phyloP scores from a whole-genome alignment of 2,888 invertebrate genomes.

The Drosophila meridionalis region DNA sequence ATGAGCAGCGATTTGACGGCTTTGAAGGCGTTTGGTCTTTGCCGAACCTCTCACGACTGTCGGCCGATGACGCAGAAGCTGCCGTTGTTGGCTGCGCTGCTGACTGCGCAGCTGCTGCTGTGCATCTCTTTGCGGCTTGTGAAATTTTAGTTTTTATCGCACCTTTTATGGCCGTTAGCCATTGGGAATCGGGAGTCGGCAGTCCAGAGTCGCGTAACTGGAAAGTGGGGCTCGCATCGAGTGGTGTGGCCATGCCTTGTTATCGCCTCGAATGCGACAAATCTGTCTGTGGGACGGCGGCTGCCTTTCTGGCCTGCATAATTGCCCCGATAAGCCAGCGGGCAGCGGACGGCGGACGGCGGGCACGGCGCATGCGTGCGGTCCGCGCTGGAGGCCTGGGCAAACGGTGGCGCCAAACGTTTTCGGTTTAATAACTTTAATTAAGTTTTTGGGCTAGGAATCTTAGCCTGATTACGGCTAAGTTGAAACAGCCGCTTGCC shows the following conservation, averaged over 20 bases:
- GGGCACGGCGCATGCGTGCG: conserved; percentile 60
- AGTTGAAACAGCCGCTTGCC: conserved; percentile 36
- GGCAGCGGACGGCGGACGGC: conserved; percentile 45
- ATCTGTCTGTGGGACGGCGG: conserved; percentile 70
- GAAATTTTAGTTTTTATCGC: conserved; percentile 80
- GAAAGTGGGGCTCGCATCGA: conserved; percentile 16
- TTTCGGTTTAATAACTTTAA: conserved; percentile 72
- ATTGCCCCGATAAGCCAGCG: conserved; percentile 72
- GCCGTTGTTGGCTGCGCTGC: conserved; percentile 36
- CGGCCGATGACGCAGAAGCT: conserved; percentile 55
- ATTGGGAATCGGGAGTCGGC: conserved; percentile 14
- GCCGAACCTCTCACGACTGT: conserved; percentile 55
- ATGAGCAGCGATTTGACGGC: conserved; percentile 84
- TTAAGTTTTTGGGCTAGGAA: conserved; percentile 65
- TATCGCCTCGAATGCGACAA: conserved; percentile 79
- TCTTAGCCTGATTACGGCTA: conserved; percentile 11
- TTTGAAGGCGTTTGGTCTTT: conserved; percentile 80
- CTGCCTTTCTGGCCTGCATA: conserved; percentile 73
- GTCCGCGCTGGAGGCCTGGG: conserved; percentile 46
- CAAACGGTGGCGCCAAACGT: conserved; percentile 75
- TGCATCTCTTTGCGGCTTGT: conserved; percentile 59
- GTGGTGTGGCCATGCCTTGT: conserved; percentile 68
- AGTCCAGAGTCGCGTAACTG: background rate
- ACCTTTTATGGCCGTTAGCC: conserved; percentile 73
- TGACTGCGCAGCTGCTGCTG: conserved; percentile 31